Conservation (phyloP, 1,140 invertebrate genomes). For the Pogonognathellus flavescens region DNA sequence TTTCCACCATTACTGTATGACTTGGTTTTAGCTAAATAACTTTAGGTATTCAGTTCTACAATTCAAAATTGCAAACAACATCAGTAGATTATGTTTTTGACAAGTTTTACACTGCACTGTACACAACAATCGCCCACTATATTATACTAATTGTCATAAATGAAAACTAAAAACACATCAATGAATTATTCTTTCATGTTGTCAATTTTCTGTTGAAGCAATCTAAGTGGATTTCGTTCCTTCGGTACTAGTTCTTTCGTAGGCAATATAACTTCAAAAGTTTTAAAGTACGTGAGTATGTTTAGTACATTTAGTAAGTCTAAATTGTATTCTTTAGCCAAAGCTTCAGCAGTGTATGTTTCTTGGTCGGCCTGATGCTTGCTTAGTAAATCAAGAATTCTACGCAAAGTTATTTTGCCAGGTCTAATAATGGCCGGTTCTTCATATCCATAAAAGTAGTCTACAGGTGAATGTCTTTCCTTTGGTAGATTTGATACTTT, state of each 20-base stretch:
- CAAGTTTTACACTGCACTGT: too few relatives aligned
- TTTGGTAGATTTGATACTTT: constrained; percentile 71
- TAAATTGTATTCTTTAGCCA: constrained; percentile 79
- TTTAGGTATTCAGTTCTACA: too few relatives aligned
- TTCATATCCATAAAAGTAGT: constrained; percentile 69
- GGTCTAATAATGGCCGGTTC: constrained; percentile 68
- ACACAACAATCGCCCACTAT: too few relatives aligned
- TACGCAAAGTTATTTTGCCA: constrained; percentile 70
- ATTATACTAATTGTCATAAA: too few relatives aligned
- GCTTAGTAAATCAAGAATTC: constrained; percentile 74
- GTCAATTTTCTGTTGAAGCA: constrained; percentile 1
- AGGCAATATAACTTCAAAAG: constrained; percentile 44
- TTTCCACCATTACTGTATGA: too few relatives aligned
- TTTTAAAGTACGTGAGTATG: constrained; percentile 55
- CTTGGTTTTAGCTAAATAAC: too few relatives aligned
- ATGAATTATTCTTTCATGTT: constrained; percentile 25
- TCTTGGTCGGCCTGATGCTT: constrained; percentile 76
- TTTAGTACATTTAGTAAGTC: constrained; percentile 68
- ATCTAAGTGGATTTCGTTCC: constrained; percentile 3
- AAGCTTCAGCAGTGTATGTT: constrained; percentile 73
- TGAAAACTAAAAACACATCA: neutral
- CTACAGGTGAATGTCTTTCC: constrained; percentile 68
- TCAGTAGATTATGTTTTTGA: too few relatives aligned
- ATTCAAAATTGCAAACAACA: too few relatives aligned
- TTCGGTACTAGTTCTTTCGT: neutral